Evolutionary conservation across 2,797 vertebrate species (phyloP).

Genomic region (Sarcophilus harrisii): DNA sequence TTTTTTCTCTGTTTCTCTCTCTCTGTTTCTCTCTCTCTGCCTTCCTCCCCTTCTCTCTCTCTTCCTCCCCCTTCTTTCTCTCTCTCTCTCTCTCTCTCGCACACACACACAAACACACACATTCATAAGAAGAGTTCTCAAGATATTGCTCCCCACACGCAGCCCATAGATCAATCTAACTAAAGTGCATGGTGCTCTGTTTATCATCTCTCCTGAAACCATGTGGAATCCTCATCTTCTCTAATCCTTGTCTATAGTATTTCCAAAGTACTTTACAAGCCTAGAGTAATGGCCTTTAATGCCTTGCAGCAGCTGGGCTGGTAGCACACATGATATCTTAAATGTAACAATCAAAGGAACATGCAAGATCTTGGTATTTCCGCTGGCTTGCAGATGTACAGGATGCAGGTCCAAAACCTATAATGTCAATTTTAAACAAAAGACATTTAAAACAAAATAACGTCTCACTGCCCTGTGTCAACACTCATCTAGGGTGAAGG

Average conservation of each 20-base stretch:
- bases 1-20: no score
- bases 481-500: constrained; percentile 78
- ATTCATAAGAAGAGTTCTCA: constrained; percentile 83
- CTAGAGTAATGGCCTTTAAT: constrained; percentile 92
- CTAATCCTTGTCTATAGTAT: constrained; percentile 93
- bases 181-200: constrained; percentile 91
- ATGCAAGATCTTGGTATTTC: constrained; percentile 96
- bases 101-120: constrained; percentile 54
- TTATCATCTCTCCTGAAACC: constrained; percentile 93
- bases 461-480: constrained; percentile 90
- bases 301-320: constrained; percentile 95
- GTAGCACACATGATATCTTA: constrained; percentile 97
- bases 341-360: constrained; percentile 99
- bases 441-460: constrained; percentile 89
- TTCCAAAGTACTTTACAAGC: constrained; percentile 98
- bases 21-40: no score
- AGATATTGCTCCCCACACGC: constrained; percentile 89
- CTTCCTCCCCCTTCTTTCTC: no score
- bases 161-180: constrained; percentile 95
- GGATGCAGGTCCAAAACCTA: constrained; percentile 87
- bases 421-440: constrained; percentile 90
- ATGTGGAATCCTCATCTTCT: constrained; percentile 99
- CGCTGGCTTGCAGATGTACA: constrained; percentile 93
- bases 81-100: background rate
- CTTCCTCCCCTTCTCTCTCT: no score